These are phyloP conservation scores for Amphimallon solstitiale DNA, from an alignment of 2,888 invertebrate genomes.

Conservation along the genomic window DNA sequence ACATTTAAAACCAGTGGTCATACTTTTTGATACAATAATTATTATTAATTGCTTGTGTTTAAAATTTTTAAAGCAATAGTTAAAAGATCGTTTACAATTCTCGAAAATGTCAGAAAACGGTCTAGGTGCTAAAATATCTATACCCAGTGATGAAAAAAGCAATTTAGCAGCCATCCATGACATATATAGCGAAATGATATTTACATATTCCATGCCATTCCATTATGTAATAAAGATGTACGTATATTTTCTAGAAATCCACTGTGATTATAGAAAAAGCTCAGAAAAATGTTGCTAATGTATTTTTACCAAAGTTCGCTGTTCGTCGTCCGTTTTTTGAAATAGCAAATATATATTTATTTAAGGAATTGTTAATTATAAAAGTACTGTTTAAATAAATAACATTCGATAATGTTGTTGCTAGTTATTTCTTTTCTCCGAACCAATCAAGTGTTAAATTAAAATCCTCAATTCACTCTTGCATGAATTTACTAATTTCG, in stretches of 20 bases:
- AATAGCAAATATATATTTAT: conserved; percentile 58
- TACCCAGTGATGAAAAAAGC: too few relatives aligned
- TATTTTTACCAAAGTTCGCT: conserved; percentile 47
- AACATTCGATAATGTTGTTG: conserved; percentile 12
- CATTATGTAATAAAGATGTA: not conserved
- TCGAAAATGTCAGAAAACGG: too few relatives aligned
- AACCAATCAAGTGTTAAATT: not conserved
- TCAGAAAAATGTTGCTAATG: conserved; percentile 38
- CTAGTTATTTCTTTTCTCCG: not conserved
- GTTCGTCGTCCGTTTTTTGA: conserved; percentile 58
- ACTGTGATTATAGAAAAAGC: conserved; percentile 42
- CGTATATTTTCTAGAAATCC: conserved; percentile 37
- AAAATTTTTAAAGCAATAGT: too few relatives aligned
- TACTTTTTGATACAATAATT: too few relatives aligned
- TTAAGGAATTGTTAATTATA: conserved; percentile 55
- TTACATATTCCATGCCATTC: conserved; percentile 2
- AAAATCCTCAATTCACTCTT: too few relatives aligned
- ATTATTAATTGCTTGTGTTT: too few relatives aligned
- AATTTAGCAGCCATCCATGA: too few relatives aligned
- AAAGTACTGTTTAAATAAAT: conserved; percentile 37
- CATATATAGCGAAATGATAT: too few relatives aligned
- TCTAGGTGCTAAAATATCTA: too few relatives aligned
- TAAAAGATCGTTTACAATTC: too few relatives aligned
- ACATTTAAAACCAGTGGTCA: too few relatives aligned
- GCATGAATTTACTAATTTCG: too few relatives aligned